phyloP scores from a whole-genome alignment of 2,888 invertebrate genomes.

The Torymus tubicola region DNA sequence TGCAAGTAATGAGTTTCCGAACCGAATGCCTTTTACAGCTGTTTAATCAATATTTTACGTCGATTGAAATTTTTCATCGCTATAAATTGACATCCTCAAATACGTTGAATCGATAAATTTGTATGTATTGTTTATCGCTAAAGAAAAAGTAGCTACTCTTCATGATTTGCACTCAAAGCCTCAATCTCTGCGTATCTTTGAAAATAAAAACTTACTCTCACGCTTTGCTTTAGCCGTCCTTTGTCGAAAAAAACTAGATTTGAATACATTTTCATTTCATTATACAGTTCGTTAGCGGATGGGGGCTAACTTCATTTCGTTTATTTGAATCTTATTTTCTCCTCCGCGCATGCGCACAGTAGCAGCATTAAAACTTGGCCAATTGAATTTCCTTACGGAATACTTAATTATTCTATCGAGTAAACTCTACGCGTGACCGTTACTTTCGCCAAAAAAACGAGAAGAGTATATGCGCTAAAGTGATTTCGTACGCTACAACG shows the following conservation, averaged over 20 bases:
- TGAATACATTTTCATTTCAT: slow-evolving; percentile 11
- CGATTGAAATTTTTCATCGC: no score
- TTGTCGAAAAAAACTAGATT: neutral
- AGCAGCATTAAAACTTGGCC: slow-evolving; percentile 30
- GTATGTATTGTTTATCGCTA: no score
- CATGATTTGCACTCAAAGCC: no score
- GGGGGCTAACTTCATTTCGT: neutral
- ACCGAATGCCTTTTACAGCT: neutral
- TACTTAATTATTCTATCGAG: slow-evolving; percentile 16
- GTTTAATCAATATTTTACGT: neutral
- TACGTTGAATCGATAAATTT: no score
- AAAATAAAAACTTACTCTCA: no score
- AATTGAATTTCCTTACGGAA: slow-evolving; percentile 24
- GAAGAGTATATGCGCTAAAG: neutral
- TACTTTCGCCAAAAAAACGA: neutral
- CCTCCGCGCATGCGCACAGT: no score
- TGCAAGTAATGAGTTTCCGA: neutral
- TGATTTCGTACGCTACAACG: neutral
- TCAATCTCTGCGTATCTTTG: no score
- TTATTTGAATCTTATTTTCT: slow-evolving; percentile 16
- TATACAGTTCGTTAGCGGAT: neutral
- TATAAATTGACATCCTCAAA: no score
- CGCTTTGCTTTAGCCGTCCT: neutral
- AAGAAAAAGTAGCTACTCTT: no score
- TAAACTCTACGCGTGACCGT: neutral